Evolutionary conservation across 2,888 invertebrate genomes (phyloP).

Genomic region (Drosophila picticornis): DNA sequence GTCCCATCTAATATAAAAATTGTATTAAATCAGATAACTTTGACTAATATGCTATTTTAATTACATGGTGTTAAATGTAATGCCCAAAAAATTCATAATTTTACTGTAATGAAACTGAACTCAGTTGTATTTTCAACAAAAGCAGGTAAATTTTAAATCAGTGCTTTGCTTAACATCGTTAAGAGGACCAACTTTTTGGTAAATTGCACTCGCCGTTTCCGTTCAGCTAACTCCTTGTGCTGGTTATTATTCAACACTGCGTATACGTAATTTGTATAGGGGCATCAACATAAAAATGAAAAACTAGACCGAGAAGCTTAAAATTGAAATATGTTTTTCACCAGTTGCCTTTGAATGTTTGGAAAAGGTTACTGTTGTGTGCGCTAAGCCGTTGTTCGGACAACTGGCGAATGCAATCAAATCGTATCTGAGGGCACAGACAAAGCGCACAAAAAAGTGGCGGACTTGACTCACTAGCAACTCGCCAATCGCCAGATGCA

Average conservation of each 20-base stretch:
- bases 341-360: neutral
- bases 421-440: slow-evolving; percentile 55
- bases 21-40: neutral
- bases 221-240: neutral
- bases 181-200: neutral
- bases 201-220: neutral
- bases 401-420: slow-evolving; percentile 22
- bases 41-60: neutral
- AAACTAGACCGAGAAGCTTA: neutral
- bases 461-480: slow-evolving; percentile 49
- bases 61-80: neutral
- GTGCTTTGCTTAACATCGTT: neutral
- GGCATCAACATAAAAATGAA: too few relatives aligned
- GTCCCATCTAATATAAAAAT: neutral
- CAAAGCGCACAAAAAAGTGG: slow-evolving; percentile 29
- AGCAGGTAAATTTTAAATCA: neutral
- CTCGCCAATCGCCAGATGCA: slow-evolving; percentile 38
- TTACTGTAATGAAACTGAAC: neutral
- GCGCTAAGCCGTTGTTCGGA: slow-evolving; percentile 5
- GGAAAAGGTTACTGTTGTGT: neutral
- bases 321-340: slow-evolving; percentile 8
- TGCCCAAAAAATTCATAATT: neutral
- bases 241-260: neutral
- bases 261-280: slow-evolving; percentile 3
- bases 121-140: neutral